These are phyloP conservation scores for Punctoribates punctum DNA, from an alignment of 2,888 invertebrate genomes.

Conservation along the genomic window DNA sequence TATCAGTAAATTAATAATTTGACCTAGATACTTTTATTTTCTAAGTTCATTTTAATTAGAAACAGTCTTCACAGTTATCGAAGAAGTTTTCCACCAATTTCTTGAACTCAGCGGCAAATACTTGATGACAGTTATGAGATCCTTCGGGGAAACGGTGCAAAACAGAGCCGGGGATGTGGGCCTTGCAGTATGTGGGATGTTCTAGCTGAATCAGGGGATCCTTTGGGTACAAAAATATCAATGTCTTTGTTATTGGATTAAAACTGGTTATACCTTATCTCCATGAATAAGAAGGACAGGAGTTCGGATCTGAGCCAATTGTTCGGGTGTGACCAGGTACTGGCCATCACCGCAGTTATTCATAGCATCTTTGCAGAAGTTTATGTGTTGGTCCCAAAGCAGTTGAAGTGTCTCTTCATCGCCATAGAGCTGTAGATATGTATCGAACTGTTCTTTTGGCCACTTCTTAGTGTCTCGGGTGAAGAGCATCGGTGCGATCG, in stretches of 20 bases:
- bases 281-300: slow-evolving; percentile 40
- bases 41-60: not conserved
- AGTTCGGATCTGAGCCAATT: slow-evolving; percentile 1
- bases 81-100: slow-evolving; percentile 3
- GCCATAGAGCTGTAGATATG: slow-evolving; percentile 33
- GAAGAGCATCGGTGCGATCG: slow-evolving; percentile 2
- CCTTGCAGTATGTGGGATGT: slow-evolving; percentile 27
- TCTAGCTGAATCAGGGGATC: slow-evolving; percentile 38
- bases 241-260: not conserved
- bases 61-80: not conserved
- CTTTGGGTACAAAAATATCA: not conserved
- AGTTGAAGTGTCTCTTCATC: not conserved
- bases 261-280: slow-evolving; percentile 32
- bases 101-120: slow-evolving; percentile 31
- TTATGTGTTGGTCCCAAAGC: slow-evolving; percentile 35
- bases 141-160: slow-evolving; percentile 38
- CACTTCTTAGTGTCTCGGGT: slow-evolving; percentile 24
- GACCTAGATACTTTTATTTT: too few species aligned
- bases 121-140: slow-evolving; percentile 36
- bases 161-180: slow-evolving; percentile 9
- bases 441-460: slow-evolving; percentile 7
- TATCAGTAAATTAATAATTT: too few species aligned
- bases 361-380: slow-evolving; percentile 35
- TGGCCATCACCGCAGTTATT: slow-evolving; percentile 1
- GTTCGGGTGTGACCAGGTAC: slow-evolving; percentile 1